Evolutionary conservation across 1,140 invertebrate genomes (phyloP).

Genomic region (Ooceraea biroi): DNA sequence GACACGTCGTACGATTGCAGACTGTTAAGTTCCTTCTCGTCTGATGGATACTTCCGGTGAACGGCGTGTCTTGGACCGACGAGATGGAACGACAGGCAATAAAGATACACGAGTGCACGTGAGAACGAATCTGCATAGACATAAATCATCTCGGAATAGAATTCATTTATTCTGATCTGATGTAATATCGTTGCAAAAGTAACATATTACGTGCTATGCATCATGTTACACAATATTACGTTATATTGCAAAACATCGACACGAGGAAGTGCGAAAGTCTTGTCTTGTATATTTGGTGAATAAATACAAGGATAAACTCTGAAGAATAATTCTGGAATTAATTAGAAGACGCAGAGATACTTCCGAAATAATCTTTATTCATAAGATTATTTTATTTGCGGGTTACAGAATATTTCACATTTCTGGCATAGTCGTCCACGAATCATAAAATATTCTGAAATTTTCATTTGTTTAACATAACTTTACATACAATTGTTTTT

Average conservation of each 20-base stretch:
- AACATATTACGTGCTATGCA: background rate
- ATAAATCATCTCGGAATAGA: conserved; percentile 39
- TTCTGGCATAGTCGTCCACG: too few relatives aligned
- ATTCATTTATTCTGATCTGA: conserved; percentile 23
- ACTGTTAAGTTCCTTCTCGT: conserved; percentile 63
- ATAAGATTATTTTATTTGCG: too few relatives aligned
- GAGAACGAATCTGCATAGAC: conserved; percentile 30
- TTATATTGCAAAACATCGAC: background rate
- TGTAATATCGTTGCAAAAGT: conserved; percentile 5
- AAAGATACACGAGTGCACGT: conserved; percentile 25
- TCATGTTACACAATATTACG: too few relatives aligned
- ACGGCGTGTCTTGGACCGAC: conserved; percentile 39
- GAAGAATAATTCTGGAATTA: too few relatives aligned
- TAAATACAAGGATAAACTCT: too few relatives aligned
- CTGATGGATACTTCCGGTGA: conserved; percentile 70
- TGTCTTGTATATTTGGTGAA: too few relatives aligned
- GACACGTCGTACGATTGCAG: conserved; percentile 22
- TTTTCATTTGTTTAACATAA: too few relatives aligned
- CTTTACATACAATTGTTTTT: too few relatives aligned
- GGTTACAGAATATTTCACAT: too few relatives aligned
- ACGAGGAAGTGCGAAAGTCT: background rate
- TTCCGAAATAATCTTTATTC: too few relatives aligned
- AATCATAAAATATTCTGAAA: too few relatives aligned
- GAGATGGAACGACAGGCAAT: conserved; percentile 55
- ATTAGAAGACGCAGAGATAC: too few relatives aligned